phyloP scores from a whole-genome alignment of 2,888 invertebrate genomes.

The Scotopteryx bipunctaria region DNA sequence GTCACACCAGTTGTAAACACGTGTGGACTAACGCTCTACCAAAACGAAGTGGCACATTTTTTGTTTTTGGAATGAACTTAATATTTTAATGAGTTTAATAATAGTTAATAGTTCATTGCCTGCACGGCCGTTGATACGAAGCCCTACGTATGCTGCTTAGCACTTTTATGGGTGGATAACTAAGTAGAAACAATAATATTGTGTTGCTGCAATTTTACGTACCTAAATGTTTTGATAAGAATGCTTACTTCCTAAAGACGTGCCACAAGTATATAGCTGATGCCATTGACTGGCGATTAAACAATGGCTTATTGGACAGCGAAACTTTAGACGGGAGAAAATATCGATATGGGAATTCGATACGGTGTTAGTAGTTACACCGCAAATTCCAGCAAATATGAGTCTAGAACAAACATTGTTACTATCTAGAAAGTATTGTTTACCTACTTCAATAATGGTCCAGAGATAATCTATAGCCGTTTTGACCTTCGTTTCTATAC shows the following conservation, averaged over 20 bases:
- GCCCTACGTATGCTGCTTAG: conserved; percentile 16
- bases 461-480: no score
- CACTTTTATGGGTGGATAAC: conserved; percentile 1
- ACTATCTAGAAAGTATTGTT: no score
- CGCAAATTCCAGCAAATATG: no score
- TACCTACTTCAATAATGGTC: no score
- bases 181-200: not conserved
- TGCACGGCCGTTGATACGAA: conserved; percentile 20
- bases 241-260: not conserved
- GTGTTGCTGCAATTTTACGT: not conserved
- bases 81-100: conserved; percentile 16
- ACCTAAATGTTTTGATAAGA: no score
- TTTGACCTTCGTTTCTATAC: no score
- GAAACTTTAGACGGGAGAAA: conserved; percentile 4
- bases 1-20: not conserved
- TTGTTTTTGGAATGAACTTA: conserved; percentile 1
- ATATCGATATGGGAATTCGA: conserved; percentile 10
- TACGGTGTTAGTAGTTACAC: conserved; percentile 11
- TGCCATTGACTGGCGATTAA: not conserved
- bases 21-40: conserved; percentile 5
- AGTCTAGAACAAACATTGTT: no score
- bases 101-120: conserved; percentile 19
- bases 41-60: not conserved
- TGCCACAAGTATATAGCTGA: not conserved
- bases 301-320: not conserved